These are phyloP conservation scores for Delphinus delphis DNA, from an alignment of 2,113 vertebrate species.

Conservation along the genomic window DNA sequence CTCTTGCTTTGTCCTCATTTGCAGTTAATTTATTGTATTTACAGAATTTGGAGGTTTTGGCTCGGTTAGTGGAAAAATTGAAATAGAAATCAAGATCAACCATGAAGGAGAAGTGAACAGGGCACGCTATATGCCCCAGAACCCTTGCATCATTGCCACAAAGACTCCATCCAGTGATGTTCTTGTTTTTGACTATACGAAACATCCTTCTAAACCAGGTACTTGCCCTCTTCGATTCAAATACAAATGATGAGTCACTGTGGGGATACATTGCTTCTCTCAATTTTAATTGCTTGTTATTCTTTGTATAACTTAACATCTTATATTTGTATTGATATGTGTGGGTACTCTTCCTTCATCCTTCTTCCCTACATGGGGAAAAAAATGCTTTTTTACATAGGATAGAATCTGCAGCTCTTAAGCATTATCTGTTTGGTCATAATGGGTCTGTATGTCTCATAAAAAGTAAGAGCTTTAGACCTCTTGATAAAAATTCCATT, in stretches of 20 bases:
- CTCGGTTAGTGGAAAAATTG: conserved; percentile 98
- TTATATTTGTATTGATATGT: background rate
- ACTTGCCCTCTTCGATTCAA: background rate
- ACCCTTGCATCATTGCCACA: conserved; percentile 98
- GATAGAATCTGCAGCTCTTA: conserved; percentile 6
- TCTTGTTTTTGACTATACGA: conserved; percentile 98
- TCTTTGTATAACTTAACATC: conserved; percentile 31
- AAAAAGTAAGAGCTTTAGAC: background rate
- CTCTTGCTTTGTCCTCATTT: conserved; percentile 39
- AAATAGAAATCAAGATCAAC: conserved; percentile 99
- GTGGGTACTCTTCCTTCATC: background rate
- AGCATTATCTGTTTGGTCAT: background rate
- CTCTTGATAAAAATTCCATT: background rate
- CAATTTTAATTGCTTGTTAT: conserved; percentile 18
- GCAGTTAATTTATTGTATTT: conserved; percentile 38
- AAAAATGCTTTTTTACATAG: background rate
- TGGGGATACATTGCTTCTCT: background rate
- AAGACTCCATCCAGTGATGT: conserved; percentile 99
- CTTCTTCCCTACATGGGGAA: background rate
- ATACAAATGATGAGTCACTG: background rate
- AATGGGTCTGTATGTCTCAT: background rate
- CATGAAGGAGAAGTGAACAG: conserved; percentile 99
- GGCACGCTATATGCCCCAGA: conserved; percentile 99
- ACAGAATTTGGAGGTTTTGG: conserved; percentile 99
- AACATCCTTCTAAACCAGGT: conserved; percentile 99